Base-by-base conservation (phyloP, 2,888 invertebrate species). In the Hipparchia sbordonii region DNA sequence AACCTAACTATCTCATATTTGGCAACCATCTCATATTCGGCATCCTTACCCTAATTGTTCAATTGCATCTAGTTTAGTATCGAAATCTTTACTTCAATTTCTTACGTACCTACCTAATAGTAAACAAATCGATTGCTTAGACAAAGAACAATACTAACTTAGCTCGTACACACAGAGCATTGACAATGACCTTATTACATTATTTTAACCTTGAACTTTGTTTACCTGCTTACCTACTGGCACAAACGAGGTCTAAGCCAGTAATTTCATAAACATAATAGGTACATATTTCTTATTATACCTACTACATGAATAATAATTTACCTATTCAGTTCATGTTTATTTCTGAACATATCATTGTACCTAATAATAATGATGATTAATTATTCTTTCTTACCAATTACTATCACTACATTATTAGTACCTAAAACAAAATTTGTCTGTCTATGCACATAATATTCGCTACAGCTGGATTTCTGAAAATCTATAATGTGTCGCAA, bases 101-200 rank as follows among this genome's bases (percentile, higher is more conserved):
- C 3, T 51, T 51, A 51, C 23, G 51, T 9, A 54, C n/a, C 54
- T 54, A 54, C 4, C 33, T 60, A 60, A 9, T 5, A 6, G 59
- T 39, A 33, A 60, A 4, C 46, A 62, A 62, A 46, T 46, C 62
- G 45, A 62, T 62, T 46, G 46, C n/a, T 0, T 46, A 46, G 46
- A n/a, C 62, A 46, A 62, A 62, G 62, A 13, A 62, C 62, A 62
- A 62, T 62, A 62, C 46, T 33, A 48, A 65, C 6, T 67, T 67
- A 67, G 56, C 67, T 56, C 12, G 67, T 67, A 39, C 8, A 45
- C 56, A 39, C 39, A 57, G 67, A 13, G 8, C 56, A 67, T 67
- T 67, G 67, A 67, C 57, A 57, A 67, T 67, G 67, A 13, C 67
- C 59, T 67, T 67, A 67, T 67, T 67, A 67, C 46, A 59, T 67